A percentile compares a stretch with the other conserved stretches of the same genome.
These are phyloP conservation scores for Peromyscus maniculatus DNA, from an alignment of 2,113 vertebrate genomes.

Conservation along the genomic window DNA sequence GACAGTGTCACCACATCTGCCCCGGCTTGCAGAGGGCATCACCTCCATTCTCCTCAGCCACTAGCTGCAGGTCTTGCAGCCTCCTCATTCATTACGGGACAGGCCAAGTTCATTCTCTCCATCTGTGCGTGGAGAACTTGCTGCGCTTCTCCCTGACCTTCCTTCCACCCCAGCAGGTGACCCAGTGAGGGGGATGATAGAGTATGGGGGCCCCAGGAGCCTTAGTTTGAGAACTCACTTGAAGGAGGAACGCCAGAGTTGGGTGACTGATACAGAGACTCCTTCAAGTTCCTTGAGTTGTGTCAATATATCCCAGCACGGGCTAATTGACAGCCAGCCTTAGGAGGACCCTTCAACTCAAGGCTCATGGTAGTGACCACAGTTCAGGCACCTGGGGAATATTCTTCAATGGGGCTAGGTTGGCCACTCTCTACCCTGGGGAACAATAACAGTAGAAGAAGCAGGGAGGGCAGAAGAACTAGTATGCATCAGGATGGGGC, in stretches of 20 bases:
- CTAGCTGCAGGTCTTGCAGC: background rate
- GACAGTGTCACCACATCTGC: background rate
- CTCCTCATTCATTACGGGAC: background rate
- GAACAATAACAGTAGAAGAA: background rate
- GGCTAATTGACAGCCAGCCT: background rate
- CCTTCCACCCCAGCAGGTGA: background rate
- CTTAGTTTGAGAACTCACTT: background rate
- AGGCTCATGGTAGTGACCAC: no score
- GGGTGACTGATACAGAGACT: accelerated
- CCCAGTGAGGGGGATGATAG: background rate
- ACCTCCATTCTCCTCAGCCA: background rate
- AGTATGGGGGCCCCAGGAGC: background rate
- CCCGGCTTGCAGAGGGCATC: background rate
- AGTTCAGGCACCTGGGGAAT: background rate
- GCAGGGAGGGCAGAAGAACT: background rate
- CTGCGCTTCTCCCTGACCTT: background rate
- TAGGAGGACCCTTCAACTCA: background rate
- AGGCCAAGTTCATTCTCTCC: background rate
- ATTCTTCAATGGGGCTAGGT: background rate
- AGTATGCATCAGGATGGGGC: background rate
- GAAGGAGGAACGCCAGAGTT: no score
- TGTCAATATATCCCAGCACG: no score
- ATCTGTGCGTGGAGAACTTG: background rate
- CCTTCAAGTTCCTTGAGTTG: background rate
- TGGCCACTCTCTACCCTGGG: background rate